Evolutionary conservation across 2,888 invertebrate genomes (phyloP).

Genomic region (Drosophila subsilvestris): DNA sequence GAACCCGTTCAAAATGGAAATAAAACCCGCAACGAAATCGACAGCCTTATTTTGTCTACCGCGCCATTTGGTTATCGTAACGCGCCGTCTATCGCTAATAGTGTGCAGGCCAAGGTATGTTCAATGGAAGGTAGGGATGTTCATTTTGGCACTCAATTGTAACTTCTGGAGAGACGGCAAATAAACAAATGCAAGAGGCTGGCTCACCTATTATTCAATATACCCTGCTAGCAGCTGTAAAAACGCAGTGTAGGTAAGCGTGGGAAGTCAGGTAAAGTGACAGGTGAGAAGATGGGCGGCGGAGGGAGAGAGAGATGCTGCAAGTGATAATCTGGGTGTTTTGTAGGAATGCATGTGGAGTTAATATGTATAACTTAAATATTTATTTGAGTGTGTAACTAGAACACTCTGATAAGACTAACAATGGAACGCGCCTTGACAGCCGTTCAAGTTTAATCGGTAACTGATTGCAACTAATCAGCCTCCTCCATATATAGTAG

Average conservation of each 20-base stretch:
- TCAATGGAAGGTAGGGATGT: not conserved
- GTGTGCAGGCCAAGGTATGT: not conserved
- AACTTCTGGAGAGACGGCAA: not conserved
- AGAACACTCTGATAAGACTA: slow-evolving; percentile 13
- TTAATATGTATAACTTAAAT: not conserved
- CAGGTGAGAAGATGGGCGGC: not conserved
- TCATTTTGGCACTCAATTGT: not conserved
- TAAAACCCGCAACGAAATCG: slow-evolving; percentile 36
- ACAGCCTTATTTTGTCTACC: slow-evolving; percentile 3
- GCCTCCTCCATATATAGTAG: not conserved
- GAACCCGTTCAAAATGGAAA: slow-evolving; percentile 40
- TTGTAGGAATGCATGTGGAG: not conserved
- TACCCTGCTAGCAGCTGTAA: not conserved
- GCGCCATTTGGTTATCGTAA: not conserved
- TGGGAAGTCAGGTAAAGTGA: not conserved
- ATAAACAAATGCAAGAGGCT: not conserved
- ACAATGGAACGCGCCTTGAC: slow-evolving; percentile 12
- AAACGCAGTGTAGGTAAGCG: not conserved
- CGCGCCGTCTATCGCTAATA: not conserved
- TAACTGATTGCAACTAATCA: not conserved
- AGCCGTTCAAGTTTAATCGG: slow-evolving; percentile 40
- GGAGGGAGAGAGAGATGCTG: not conserved
- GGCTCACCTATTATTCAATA: not conserved
- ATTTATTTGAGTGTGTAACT: not conserved
- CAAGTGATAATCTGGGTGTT: not conserved